These are phyloP conservation scores for Macroglossus sobrinus DNA, from an alignment of 2,113 vertebrate genomes.

Conservation along the genomic window DNA sequence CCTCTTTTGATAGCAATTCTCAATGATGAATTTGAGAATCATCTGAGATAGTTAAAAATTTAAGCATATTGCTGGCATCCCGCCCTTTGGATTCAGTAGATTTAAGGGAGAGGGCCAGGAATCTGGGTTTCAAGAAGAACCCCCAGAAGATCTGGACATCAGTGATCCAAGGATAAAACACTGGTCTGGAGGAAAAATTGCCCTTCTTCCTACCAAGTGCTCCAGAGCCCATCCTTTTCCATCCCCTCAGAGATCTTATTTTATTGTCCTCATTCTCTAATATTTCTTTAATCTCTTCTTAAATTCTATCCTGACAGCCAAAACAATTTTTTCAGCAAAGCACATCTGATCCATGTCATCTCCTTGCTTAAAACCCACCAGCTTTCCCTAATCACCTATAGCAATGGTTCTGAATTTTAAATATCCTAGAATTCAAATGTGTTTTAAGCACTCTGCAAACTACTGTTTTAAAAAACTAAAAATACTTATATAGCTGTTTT, in stretches of 20 bases:
- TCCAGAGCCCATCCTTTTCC: background rate
- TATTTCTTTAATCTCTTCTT: background rate
- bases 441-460: background rate
- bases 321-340: background rate
- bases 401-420: background rate
- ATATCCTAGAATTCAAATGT: background rate
- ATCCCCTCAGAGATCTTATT: background rate
- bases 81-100: background rate
- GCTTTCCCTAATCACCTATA: background rate
- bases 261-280: background rate
- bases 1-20: background rate
- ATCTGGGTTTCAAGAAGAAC: background rate
- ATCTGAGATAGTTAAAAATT: background rate
- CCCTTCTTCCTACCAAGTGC: background rate
- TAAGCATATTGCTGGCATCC: background rate
- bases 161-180: background rate
- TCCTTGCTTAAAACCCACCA: background rate
- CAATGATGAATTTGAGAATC: background rate
- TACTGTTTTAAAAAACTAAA: background rate
- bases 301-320: background rate
- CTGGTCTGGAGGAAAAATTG: background rate
- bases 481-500: background rate
- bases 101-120: background rate
- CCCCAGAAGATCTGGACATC: background rate
- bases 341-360: background rate